Base-by-base conservation (phyloP, 2,888 invertebrate genomes). In the Ennomos quercinarius region DNA sequence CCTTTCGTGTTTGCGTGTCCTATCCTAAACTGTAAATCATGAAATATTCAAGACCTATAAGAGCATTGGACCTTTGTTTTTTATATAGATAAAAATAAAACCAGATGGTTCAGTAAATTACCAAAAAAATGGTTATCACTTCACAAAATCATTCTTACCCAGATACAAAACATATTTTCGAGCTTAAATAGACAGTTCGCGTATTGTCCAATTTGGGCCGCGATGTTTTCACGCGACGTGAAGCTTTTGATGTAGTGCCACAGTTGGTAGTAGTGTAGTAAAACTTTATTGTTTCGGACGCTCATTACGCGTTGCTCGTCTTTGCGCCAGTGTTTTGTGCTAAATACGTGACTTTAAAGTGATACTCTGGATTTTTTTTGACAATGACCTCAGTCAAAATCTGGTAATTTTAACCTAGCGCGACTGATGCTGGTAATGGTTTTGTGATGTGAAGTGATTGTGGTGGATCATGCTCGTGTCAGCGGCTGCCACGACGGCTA, bases 391-490 rank as follows among this genome's bases (percentile, higher is more conserved):
- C 27, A 27, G 27, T 4, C 3, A 11, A 45, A 55, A 52, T 11
- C 43, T 44, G 27, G 43, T 44, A 9, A 45, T 35, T 36, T 45
- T 34, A 27, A 27, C 6, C 27, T 27, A 6, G 27, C 27, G 27
- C 3, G 27, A 27, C 27, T 27, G 6, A 27, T 6, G 27, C 6
- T 9, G 27, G 8, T 48, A 11, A 17, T 45, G 11, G 37, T 50
- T 64, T 54, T 53, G 64, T 67, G 64, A 71, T 61, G 63, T 68
- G 70, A 61, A 70, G 74, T 75, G 74, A 66, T 57, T 43, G 55
- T 57, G 59, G 27, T 27, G 27, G 27, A 27, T 48, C 10, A 91
- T 91, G 91, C 77, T 90, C 69, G 82, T 86, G 70, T 85, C 89
- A 11, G 71, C 81, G 35, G 70, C 80, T 17, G 74, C 79, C 11